Base-by-base conservation (phyloP, 1,140 invertebrate species). In the Trigoniulus corallinus region DNA sequence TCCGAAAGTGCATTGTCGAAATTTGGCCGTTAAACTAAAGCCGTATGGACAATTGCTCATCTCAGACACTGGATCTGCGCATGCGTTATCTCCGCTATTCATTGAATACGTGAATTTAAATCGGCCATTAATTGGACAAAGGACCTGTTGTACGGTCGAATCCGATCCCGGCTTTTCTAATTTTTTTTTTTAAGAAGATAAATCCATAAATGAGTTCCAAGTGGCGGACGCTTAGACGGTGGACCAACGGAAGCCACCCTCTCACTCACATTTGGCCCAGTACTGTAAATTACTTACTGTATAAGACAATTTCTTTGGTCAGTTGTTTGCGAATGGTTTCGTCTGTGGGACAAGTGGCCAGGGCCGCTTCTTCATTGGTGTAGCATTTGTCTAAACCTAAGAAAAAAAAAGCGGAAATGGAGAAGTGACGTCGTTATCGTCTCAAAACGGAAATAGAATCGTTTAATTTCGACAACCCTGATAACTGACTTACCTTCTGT, bases 31-130 rank as follows among this genome's bases (percentile, higher is more conserved):
- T 22, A 81, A 56, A 10, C 72, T 68, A 0, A 77, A 78, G 0
- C 76, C 77, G 51, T 73, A 70, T n/a, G 77, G 76, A 58, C 79
- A 81, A 52, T 78, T 79, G 56, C 72, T 69, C 1, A 80, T 56
- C 52, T 72, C 71, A 0, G 79, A 81, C 1, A 68, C 67, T 25
- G 71, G 70, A 1, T 66, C 67, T 15, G 61, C 67, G 57, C 77
- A 79, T 23, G 64, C 66, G 12, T 71, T 67, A 2, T 69, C 62
- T 2, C 70, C 69, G 54, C 74, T 72, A 51, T 74, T 73, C 2
- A 72, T 62, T 39, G 67, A 71, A 57, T 80, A 81, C 18, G 69
- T 74, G 53, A 79, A 74, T 45, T 71, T 69, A 62, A 74, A 82
- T 48, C 72, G 72, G 15, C 78, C 78, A 39, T 73, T 72, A 48